Conservation (phyloP, 2,797 vertebrate species). For the Notolabrus celidotus region DNA sequence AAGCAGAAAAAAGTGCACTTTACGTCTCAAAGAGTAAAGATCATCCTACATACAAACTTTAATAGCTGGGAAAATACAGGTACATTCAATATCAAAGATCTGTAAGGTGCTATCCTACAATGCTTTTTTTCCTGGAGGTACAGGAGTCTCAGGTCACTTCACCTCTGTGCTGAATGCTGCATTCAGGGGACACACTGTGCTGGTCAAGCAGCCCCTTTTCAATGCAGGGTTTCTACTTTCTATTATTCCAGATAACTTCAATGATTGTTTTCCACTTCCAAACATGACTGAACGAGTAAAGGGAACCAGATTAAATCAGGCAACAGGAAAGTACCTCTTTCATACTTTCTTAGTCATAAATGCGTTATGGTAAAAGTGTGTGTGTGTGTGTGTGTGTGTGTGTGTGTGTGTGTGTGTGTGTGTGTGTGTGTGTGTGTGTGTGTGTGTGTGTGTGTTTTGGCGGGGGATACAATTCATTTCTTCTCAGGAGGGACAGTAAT, state of each 20-base stretch:
- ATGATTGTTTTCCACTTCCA: constrained; percentile 30
- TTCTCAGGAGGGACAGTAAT: constrained; percentile 29
- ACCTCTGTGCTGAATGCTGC: constrained; percentile 65
- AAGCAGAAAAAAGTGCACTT: constrained; percentile 88
- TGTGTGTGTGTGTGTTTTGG: not conserved
- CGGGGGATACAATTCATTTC: constrained; percentile 15
- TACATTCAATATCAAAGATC: constrained; percentile 90
- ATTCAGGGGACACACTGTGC: constrained; percentile 55
- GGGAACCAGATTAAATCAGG: constrained; percentile 39
- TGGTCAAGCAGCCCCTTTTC: constrained; percentile 56
- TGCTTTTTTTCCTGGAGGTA: constrained; percentile 62
- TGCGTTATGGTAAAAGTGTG: constrained; percentile 16
- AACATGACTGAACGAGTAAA: constrained; percentile 42
- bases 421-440: not conserved
- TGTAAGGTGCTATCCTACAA: constrained; percentile 86
- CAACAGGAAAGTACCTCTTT: constrained; percentile 9
- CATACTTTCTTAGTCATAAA: constrained; percentile 11
- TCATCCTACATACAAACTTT: constrained; percentile 83
- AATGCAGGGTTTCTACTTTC: constrained; percentile 32
- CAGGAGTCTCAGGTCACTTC: constrained; percentile 57
- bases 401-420: constrained; percentile 5
- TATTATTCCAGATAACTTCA: constrained; percentile 12
- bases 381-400: constrained; percentile 5
- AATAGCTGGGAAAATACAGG: constrained; percentile 83
- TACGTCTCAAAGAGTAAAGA: constrained; percentile 82